Conservation (phyloP, 2,888 invertebrate genomes). For the Biston betularia region DNA sequence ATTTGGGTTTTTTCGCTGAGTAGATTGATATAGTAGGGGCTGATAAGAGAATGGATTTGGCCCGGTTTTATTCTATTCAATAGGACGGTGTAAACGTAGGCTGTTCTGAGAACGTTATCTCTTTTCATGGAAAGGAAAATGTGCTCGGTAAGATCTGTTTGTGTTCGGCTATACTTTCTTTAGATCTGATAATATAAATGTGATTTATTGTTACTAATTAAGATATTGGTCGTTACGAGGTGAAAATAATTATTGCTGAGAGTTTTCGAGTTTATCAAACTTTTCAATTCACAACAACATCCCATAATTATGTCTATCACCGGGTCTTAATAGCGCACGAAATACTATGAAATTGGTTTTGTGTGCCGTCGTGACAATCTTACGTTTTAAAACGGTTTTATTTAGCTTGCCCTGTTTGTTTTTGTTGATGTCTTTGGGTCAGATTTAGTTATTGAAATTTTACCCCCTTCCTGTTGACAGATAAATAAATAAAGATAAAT, state of each 20-base stretch:
- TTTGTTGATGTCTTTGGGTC: no score
- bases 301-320: no score
- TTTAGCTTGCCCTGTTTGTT: no score
- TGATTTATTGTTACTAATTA: not conserved
- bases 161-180: not conserved
- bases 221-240: not conserved
- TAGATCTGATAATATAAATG: not conserved
- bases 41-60: slow-evolving; percentile 25
- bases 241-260: not conserved
- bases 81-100: slow-evolving; percentile 14
- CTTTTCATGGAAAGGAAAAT: slow-evolving; percentile 18
- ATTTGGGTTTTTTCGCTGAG: slow-evolving; percentile 36
- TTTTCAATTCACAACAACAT: no score
- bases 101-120: slow-evolving; percentile 17
- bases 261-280: not conserved
- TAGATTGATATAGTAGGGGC: slow-evolving; percentile 27
- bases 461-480: no score
- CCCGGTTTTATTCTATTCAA: slow-evolving; percentile 28
- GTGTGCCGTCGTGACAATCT: no score
- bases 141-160: not conserved
- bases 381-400: no score
- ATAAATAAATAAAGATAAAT: no score
- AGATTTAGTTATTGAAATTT: no score
- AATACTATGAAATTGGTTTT: no score
- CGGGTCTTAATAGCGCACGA: no score